Base-by-base conservation (phyloP, 2,888 invertebrate species). In the Drosophila siamana region DNA sequence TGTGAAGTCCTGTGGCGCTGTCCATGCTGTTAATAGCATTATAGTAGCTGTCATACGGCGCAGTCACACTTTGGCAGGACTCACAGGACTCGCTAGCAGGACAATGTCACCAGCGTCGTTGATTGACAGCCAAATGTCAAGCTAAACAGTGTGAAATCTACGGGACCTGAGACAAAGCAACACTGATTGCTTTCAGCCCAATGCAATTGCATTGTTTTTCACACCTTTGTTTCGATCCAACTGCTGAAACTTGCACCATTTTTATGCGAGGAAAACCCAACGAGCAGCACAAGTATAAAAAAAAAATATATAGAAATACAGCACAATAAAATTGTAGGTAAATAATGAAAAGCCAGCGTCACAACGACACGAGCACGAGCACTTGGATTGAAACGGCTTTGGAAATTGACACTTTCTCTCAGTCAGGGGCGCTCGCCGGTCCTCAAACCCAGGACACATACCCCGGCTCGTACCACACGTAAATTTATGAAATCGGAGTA, bases 71-170 rank as follows among this genome's bases (percentile, higher is more conserved):
- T 77, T 63, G 11, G 16, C 26, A 26, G 26, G 26, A 24, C 24
- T n/a, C n/a, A 24, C 24, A 24, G 24, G 1, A 26, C 26, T 26
- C 26, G 38, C 40, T 19, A 5, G 44, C 64, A 60, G 78, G 50
- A 79, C 82, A 80, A 65, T 82, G 80, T 74, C 79, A 43, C 50
- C 46, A 66, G 33, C n/a, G n/a, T 73, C 22, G n/a, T 74, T 83
- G 82, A 83, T 83, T 83, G 82, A 83, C 82, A 83, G 82, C 71
- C 86, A 83, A 83, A 83, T 86, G 82, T 83, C 86, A 86, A 83
- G 86, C 82, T 79, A 81, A 83, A 83, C 84, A 81, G 83, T 83
- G 81, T 83, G 86, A 83, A 83, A 83, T 86, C 79, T 66, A 64
- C 61, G 43, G 70, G 69, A 68, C 41, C 52, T 65, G 63, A 66